Evolutionary conservation across 92 coral and sea anemone genomes (phyloP).

Genomic region (Hydrozoanthus gracilis): DNA sequence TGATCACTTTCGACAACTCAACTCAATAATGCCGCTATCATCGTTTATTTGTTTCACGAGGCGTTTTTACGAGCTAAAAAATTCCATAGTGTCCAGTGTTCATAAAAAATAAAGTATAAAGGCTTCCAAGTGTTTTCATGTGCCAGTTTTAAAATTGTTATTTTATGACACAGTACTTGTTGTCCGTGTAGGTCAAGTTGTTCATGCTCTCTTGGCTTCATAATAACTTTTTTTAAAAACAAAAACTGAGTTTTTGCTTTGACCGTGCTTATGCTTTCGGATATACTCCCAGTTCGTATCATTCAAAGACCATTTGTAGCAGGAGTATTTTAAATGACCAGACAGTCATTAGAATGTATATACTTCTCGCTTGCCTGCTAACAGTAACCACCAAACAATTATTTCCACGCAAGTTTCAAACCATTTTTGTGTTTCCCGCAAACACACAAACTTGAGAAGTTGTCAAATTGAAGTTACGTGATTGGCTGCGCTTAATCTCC

Average conservation of each 20-base stretch:
- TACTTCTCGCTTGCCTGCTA: conserved; percentile 11
- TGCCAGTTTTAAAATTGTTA: conserved; percentile 15
- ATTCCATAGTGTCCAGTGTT: conserved; percentile 11
- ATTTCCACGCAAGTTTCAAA: conserved; percentile 3
- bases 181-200: conserved; percentile 18
- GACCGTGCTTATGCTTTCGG: conserved; percentile 16
- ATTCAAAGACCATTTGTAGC: conserved; percentile 14
- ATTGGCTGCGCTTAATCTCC: conserved; percentile 18
- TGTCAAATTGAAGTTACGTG: not conserved
- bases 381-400: conserved; percentile 16
- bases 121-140: conserved; percentile 15
- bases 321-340: conserved; percentile 12
- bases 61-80: conserved; percentile 16
- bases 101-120: conserved; percentile 2
- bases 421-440: conserved; percentile 17
- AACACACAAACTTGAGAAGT: conserved; percentile 13
- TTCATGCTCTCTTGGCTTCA: conserved; percentile 14
- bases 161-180: conserved; percentile 12
- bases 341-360: conserved; percentile 9
- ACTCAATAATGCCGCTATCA: conserved; percentile 18
- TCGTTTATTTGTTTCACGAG: conserved; percentile 16
- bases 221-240: conserved; percentile 12
- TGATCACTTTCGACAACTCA: conserved; percentile 8
- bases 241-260: conserved; percentile 11
- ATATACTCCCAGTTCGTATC: conserved; percentile 11